Conservation (phyloP, 1,140 invertebrate species). For the Ceratina japonica region DNA sequence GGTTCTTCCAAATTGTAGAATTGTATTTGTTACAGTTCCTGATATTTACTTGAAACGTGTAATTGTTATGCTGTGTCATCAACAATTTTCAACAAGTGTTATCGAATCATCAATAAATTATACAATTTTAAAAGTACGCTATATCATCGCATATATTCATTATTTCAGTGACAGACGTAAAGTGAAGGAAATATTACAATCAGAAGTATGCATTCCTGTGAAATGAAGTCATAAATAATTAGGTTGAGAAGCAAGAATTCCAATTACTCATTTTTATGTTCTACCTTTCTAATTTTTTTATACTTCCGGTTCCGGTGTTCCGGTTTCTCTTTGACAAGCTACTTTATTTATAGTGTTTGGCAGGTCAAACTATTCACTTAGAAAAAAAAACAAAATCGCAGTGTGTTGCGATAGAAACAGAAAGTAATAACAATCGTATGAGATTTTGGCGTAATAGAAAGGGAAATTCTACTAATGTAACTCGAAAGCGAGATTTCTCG, state of each 20-base stretch:
- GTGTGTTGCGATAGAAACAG: constrained; percentile 35
- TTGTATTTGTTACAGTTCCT: too few relatives aligned
- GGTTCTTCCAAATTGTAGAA: too few relatives aligned
- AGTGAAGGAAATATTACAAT: too few relatives aligned
- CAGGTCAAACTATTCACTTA: constrained; percentile 33
- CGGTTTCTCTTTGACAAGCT: constrained; percentile 46
- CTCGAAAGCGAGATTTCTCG: constrained; percentile 47
- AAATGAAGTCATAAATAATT: neutral
- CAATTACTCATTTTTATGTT: constrained; percentile 22
- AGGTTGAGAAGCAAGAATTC: constrained; percentile 1
- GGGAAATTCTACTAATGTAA: constrained; percentile 5
- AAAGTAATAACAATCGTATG: constrained; percentile 19
- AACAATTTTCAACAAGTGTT: too few relatives aligned
- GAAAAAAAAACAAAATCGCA: constrained; percentile 30
- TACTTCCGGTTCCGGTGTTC: constrained; percentile 38
- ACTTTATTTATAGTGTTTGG: constrained; percentile 50
- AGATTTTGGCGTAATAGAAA: constrained; percentile 2
- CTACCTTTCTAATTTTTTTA: constrained; percentile 39
- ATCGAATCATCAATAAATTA: too few relatives aligned
- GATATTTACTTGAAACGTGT: too few relatives aligned
- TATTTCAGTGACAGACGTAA: too few relatives aligned
- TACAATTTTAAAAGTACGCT: too few relatives aligned
- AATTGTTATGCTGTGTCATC: too few relatives aligned
- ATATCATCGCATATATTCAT: neutral
- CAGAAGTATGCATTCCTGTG: too few relatives aligned